These are phyloP conservation scores for Lasioglossum morio DNA, from an alignment of 2,888 invertebrate genomes.

Conservation along the genomic window DNA sequence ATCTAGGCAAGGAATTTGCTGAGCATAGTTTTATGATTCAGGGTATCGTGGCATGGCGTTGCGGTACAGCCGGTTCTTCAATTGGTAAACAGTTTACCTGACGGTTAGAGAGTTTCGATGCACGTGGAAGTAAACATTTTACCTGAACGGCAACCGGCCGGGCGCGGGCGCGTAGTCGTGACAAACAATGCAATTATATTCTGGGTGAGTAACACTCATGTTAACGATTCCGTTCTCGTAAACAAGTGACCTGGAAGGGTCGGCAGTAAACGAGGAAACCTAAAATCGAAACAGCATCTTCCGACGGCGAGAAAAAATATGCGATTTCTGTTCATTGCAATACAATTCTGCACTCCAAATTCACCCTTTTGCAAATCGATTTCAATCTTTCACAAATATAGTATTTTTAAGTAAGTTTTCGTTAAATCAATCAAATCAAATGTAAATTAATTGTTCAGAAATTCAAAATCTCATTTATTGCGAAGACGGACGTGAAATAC, in stretches of 20 bases:
- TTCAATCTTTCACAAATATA: too few species aligned
- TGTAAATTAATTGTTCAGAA: too few species aligned
- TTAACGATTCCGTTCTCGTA: not conserved
- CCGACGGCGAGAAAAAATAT: not conserved
- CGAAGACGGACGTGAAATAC: too few species aligned
- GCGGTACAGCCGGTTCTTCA: not conserved
- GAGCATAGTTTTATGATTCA: not conserved
- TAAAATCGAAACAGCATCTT: not conserved
- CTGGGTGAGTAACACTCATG: not conserved
- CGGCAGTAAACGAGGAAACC: too few species aligned
- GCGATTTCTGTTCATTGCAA: not conserved
- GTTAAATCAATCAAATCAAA: too few species aligned
- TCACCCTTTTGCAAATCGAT: too few species aligned
- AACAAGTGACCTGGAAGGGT: slow-evolving; percentile 8
- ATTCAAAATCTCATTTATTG: too few species aligned
- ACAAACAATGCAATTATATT: not conserved
- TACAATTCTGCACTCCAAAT: too few species aligned
- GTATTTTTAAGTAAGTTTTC: too few species aligned
- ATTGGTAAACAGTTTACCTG: slow-evolving; percentile 44
- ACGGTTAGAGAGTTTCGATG: not conserved
- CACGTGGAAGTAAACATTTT: slow-evolving; percentile 39
- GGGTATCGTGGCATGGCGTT: not conserved
- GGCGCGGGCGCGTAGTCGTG: not conserved
- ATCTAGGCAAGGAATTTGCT: not conserved
- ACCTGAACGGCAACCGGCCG: slow-evolving; percentile 9